Percentiles rank a stretch among this genome's conserved stretches.
phyloP scores from a whole-genome alignment of 2,113 vertebrate genomes.

The Physeter macrocephalus region DNA sequence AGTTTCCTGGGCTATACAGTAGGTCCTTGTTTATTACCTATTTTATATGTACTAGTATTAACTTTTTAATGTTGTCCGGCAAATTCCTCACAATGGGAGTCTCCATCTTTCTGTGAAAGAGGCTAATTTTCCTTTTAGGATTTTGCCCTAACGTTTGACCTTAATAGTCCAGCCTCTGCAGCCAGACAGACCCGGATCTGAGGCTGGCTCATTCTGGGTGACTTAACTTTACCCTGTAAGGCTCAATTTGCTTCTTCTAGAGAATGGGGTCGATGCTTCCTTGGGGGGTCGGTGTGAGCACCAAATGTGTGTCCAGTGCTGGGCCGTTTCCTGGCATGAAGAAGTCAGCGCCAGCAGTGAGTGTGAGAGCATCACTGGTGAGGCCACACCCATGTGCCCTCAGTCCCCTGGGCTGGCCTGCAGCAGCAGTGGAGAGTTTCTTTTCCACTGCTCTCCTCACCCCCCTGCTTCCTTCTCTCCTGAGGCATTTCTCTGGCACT shows the following conservation, averaged over 20 bases:
- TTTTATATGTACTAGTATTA: too few species aligned
- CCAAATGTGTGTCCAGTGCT: neutral
- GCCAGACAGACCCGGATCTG: neutral
- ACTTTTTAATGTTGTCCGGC: neutral
- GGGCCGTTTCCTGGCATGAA: neutral
- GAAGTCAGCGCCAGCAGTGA: too few species aligned
- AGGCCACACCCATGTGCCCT: too few species aligned
- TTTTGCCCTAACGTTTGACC: neutral
- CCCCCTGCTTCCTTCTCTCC: neutral
- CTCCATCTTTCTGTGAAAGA: neutral
- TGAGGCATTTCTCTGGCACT: neutral
- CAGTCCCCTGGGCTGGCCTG: neutral
- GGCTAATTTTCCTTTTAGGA: neutral
- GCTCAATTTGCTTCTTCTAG: neutral
- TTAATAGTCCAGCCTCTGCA: neutral
- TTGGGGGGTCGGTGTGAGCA: neutral
- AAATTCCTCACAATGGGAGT: neutral
- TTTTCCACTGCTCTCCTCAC: too few species aligned
- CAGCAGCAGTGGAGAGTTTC: fast-evolving
- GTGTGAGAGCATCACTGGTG: neutral
- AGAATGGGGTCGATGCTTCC: neutral
- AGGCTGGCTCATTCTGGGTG: neutral
- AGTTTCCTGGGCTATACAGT: too few species aligned
- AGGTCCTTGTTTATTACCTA: too few species aligned
- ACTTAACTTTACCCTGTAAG: neutral